phyloP scores from a whole-genome alignment of 23 tunicate species.

The Botrylloides violaceus region DNA sequence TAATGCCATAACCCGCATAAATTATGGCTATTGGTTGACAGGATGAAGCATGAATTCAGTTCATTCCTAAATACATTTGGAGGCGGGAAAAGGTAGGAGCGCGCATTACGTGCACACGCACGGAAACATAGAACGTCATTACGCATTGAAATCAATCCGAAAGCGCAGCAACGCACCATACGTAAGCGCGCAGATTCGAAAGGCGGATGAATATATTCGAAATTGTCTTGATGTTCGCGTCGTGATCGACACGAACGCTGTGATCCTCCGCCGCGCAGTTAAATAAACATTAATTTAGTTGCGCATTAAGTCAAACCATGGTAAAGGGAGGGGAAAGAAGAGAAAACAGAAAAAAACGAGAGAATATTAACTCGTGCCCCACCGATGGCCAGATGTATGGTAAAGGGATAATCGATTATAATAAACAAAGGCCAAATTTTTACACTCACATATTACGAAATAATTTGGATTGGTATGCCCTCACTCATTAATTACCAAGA shows the following conservation, averaged over 20 bases:
- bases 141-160: background rate
- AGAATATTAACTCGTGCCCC: conserved; percentile 30
- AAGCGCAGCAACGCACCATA: conserved; percentile 2
- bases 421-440: conserved; percentile 22
- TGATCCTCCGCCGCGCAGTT: conserved; percentile 29
- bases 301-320: conserved; percentile 5
- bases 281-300: conserved; percentile 22
- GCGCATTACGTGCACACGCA: conserved; percentile 22
- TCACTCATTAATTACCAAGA: background rate
- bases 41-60: no score
- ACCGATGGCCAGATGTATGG: background rate
- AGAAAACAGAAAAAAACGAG: conserved; percentile 25
- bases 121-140: background rate
- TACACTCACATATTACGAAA: background rate
- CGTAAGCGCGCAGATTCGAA: background rate
- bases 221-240: background rate
- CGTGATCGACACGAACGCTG: conserved; percentile 10
- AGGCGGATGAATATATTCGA: conserved; percentile 29
- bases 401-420: conserved; percentile 20
- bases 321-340: conserved; percentile 27
- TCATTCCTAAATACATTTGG: no score
- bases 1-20: no score
- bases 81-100: background rate
- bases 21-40: no score
- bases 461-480: background rate